phyloP scores from a whole-genome alignment of 1,140 invertebrate genomes.

The Zelostemma sp. region DNA sequence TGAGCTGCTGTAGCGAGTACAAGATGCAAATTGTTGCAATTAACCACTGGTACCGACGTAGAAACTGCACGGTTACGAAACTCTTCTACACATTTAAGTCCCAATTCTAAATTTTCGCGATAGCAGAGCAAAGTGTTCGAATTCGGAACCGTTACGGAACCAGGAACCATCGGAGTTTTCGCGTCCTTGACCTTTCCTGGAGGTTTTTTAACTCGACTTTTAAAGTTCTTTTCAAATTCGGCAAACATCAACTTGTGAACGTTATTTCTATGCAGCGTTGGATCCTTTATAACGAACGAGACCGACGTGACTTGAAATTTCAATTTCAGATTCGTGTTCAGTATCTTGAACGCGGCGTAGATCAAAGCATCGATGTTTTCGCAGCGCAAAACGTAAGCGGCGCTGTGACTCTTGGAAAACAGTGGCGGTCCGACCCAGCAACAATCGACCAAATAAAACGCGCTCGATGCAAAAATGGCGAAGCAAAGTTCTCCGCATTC shows the following conservation, averaged over 20 bases:
- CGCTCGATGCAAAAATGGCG: conserved; percentile 35
- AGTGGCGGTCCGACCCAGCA: conserved; percentile 61
- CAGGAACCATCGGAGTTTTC: conserved; percentile 20
- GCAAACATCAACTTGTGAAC: no score
- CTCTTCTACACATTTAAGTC: conserved; percentile 22
- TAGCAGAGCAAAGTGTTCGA: conserved; percentile 51
- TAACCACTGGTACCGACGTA: conserved; percentile 22
- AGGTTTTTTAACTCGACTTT: not conserved
- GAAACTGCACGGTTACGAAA: conserved; percentile 23
- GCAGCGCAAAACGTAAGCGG: conserved; percentile 61
- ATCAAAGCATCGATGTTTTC: conserved; percentile 51
- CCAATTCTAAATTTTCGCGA: conserved; percentile 41
- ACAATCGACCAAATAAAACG: conserved; percentile 60
- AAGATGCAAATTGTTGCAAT: conserved; percentile 31
- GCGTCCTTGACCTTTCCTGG: conserved; percentile 34
- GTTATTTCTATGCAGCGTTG: conserved; percentile 26
- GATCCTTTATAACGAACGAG: conserved; percentile 25
- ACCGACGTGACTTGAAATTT: conserved; percentile 57
- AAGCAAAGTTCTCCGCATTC: conserved; percentile 57
- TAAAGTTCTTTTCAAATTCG: no score
- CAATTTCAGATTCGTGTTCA: conserved; percentile 59
- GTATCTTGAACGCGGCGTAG: conserved; percentile 58
- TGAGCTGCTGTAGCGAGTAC: conserved; percentile 47
- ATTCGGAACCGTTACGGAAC: conserved; percentile 32
- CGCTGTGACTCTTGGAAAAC: conserved; percentile 54